phyloP scores from a whole-genome alignment of 2,113 vertebrate genomes.

The Dipodomys ordii region DNA sequence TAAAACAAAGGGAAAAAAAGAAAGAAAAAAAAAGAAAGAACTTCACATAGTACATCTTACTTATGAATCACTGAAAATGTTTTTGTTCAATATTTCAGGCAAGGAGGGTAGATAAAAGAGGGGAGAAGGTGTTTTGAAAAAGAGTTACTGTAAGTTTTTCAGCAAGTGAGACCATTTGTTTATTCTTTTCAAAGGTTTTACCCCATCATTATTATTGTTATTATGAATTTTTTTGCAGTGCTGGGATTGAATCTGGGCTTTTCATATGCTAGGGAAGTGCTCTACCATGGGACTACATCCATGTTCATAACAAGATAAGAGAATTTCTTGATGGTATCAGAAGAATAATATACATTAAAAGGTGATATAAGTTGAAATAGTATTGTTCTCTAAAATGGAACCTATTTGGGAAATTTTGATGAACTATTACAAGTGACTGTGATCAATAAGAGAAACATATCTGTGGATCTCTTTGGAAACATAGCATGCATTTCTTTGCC shows the following conservation, averaged over 20 bases:
- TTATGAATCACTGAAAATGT: too few species aligned
- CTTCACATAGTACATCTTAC: too few species aligned
- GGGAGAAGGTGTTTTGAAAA: background rate
- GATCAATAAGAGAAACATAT: background rate
- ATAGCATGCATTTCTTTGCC: background rate
- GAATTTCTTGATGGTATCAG: background rate
- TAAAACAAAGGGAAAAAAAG: too few species aligned
- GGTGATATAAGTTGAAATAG: background rate
- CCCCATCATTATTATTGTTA: too few species aligned
- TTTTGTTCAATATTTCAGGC: slow-evolving; percentile 24
- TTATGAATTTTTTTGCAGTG: too few species aligned
- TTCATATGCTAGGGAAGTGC: too few species aligned
- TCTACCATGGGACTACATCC: too few species aligned
- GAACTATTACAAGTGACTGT: background rate
- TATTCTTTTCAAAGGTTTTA: too few species aligned
- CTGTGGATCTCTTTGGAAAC: slow-evolving; percentile 4
- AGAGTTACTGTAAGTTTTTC: background rate
- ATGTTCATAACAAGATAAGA: background rate
- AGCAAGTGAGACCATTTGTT: background rate
- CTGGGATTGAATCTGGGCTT: too few species aligned
- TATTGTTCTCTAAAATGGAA: slow-evolving; percentile 36
- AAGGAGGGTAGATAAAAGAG: background rate
- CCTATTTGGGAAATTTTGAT: background rate
- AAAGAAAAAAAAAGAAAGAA: too few species aligned
- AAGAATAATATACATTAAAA: background rate